Percentiles rank a stretch among this genome's conserved stretches.
Evolutionary conservation across 2,888 invertebrate species (phyloP).

Genomic region (Acleris laterana): DNA sequence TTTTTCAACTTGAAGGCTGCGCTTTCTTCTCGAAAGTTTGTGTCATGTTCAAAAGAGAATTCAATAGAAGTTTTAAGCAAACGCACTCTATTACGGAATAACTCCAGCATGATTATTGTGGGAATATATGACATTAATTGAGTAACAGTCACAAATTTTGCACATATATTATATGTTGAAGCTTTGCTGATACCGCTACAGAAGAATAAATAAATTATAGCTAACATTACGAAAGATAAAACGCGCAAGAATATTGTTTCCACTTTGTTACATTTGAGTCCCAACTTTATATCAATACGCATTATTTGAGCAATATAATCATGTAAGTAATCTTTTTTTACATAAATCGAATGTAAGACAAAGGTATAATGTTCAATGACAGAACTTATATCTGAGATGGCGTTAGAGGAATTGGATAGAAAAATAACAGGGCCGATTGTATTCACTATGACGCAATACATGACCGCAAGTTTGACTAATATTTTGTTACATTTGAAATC

Average conservation of each 20-base stretch:
- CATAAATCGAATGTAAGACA: neutral
- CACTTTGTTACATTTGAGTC: neutral
- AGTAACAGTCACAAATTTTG: constrained; percentile 3
- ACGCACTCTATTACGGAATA: constrained; percentile 26
- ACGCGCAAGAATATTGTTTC: constrained; percentile 1
- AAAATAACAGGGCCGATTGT: too few species aligned
- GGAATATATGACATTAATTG: constrained; percentile 10
- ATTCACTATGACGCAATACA: too few species aligned
- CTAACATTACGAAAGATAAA: neutral
- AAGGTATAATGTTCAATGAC: too few species aligned
- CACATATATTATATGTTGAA: too few species aligned
- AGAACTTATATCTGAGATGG: too few species aligned
- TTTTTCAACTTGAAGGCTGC: neutral
- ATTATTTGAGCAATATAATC: neutral
- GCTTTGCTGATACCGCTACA: too few species aligned
- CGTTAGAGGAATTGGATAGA: too few species aligned
- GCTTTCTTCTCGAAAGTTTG: neutral
- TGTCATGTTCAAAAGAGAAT: neutral
- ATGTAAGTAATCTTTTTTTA: neutral
- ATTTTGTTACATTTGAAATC: too few species aligned
- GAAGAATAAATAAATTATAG: neutral
- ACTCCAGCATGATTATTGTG: constrained; percentile 28
- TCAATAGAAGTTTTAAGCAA: constrained; percentile 27
- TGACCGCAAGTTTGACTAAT: too few species aligned
- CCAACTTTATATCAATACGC: neutral